Evolutionary conservation across 1,140 invertebrate species (phyloP), one percentile per base, ranked within the genome.

Genomic region (Lutraria rhynchaena): DNA sequence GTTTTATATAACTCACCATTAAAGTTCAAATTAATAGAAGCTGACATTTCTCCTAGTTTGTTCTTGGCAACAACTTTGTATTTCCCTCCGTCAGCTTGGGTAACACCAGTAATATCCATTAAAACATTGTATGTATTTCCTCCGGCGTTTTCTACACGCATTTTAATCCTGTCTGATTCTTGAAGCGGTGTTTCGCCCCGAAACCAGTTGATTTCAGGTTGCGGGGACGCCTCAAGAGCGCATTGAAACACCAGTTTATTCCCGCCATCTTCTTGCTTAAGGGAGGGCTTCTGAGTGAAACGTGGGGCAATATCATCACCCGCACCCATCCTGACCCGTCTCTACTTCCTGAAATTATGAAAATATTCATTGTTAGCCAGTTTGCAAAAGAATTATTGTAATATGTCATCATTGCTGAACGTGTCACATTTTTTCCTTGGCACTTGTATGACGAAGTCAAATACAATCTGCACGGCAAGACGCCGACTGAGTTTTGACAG

Each of bases 41-140:
- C 98, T 80, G 98, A 96, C 90, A 99, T 98, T 94, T 99, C 98
- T 90, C 98, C 98, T 94, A 97, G 96, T 93, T 97, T 97, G 93
- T 99, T 99, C 93, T 97, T 98, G 86, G 98, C 98, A 93, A 97
- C 97, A 89, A 99, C 98, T 93, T 98, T 98, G 94, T 99, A 99
- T 71, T 98, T 95, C 89, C 98, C 98, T 82, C 97, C 97, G 93
- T 99, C 98, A 29, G 95, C 95, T 94, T 99, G 97, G 92, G 98
- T 95, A 86, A 99, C 98, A 92, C 98, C 97, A 91, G 98, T 96
- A 87, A 99, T 94, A 92, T 99, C 97, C 87, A 99, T 87, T 19
- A 87, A 80, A 3, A 91, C 86, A 84, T 89, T 89, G 77, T 88
- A 91, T 58, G 84, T 86, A 71, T 85, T 88, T 51, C 88, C 88